phyloP scores from a whole-genome alignment of 92 coral and sea anemone genomes.

The Muricea muricata region DNA sequence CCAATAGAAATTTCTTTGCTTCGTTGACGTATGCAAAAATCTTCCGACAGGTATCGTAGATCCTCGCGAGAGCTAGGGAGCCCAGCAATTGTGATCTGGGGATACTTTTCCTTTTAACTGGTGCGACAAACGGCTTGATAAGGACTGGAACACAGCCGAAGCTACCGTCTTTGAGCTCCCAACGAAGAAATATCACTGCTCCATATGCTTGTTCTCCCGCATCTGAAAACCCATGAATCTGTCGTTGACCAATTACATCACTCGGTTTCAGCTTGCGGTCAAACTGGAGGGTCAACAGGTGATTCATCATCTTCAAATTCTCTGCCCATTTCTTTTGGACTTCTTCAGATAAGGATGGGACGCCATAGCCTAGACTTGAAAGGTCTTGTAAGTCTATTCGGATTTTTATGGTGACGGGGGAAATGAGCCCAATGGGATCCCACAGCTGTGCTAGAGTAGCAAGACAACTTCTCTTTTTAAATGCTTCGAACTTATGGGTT shows the following conservation, averaged over 20 bases:
- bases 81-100: constrained; percentile 69
- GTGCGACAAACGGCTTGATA: constrained; percentile 24
- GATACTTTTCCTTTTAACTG: not conserved
- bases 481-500: not conserved
- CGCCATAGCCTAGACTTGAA: constrained; percentile 64
- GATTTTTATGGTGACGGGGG: constrained; percentile 62
- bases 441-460: constrained; percentile 70
- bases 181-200: constrained; percentile 66
- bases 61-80: constrained; percentile 59
- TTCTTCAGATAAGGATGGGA: constrained; percentile 49
- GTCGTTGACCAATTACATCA: constrained; percentile 47
- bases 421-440: constrained; percentile 73
- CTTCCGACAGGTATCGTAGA: constrained; percentile 57
- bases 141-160: constrained; percentile 65
- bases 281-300: constrained; percentile 49
- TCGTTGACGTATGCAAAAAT: constrained; percentile 56
- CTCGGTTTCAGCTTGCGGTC: constrained; percentile 65
- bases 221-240: constrained; percentile 68
- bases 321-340: constrained; percentile 60
- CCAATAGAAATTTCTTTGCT: constrained; percentile 57
- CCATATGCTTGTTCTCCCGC: constrained; percentile 65
- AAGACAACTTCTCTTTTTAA: constrained; percentile 60
- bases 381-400: constrained; percentile 67
- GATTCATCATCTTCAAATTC: constrained; percentile 56
- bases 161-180: constrained; percentile 61